phyloP scores from a whole-genome alignment of 1,140 invertebrate genomes.

The Druon quercuslanigerum region DNA sequence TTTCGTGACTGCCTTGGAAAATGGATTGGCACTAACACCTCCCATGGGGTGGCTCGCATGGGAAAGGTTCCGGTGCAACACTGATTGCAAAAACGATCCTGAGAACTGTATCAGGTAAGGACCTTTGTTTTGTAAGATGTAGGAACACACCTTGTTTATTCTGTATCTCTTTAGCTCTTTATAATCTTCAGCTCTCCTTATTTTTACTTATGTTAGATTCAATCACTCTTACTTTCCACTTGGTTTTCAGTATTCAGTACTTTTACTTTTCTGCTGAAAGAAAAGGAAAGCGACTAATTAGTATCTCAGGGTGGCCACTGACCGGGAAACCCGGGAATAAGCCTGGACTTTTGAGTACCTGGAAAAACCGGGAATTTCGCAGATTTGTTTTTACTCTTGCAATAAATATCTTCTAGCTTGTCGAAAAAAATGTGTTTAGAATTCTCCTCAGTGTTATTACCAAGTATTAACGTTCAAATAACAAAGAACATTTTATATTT shows the following conservation, averaged over 20 bases:
- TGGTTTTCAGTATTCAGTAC: conserved; percentile 8
- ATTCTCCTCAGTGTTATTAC: too few relatives aligned
- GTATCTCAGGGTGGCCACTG: not conserved
- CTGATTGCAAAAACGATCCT: conserved; percentile 93
- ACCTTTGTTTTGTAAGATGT: not conserved
- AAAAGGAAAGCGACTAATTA: conserved; percentile 19
- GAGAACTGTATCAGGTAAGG: conserved; percentile 93
- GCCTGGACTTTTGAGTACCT: too few relatives aligned
- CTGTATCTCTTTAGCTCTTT: not conserved
- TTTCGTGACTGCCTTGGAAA: conserved; percentile 78
- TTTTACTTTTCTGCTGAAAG: conserved; percentile 30
- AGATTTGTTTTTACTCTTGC: too few relatives aligned
- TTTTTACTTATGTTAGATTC: not conserved
- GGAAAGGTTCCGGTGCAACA: conserved; percentile 95
- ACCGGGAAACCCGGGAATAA: too few relatives aligned
- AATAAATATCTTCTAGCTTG: too few relatives aligned
- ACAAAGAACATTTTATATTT: too few relatives aligned
- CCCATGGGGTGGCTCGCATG: conserved; percentile 95
- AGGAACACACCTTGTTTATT: not conserved
- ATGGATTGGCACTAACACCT: conserved; percentile 89
- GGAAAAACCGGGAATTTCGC: too few relatives aligned
- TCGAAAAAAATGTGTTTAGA: too few relatives aligned
- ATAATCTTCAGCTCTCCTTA: not conserved
- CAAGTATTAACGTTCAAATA: too few relatives aligned
- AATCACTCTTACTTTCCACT: conserved; percentile 16